Evolutionary conservation across 35 echinoderm and acorn worm genomes (phyloP), one percentile per base, ranked within the genome.

Genomic region (Apostichopus japonicus): DNA sequence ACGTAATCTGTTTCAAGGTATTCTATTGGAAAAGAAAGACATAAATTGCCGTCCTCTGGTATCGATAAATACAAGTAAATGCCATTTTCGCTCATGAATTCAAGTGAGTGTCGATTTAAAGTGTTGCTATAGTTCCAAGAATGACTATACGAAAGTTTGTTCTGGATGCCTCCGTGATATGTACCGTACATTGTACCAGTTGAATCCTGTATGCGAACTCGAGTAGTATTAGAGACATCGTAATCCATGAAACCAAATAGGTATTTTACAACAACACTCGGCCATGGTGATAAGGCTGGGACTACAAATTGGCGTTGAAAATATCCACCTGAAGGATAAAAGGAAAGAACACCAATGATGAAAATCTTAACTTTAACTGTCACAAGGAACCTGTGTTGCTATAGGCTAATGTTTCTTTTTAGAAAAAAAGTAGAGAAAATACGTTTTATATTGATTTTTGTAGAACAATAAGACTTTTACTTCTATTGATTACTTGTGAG

Each of bases 151-250:
- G 51, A 19, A 54, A 83, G 21, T 13, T 17, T 54, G 21, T 84
- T 84, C 16, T 22, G 1, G 10, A 23, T 59, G 15, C 81, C 81
- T 8, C 81, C 55, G 11, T n/a, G 57, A 80, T 51, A 80, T 54
- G 13, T 8, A 4, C 78, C 78, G 54, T 53, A 58, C 4, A 16
- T 84, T 57, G 17, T 5, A 19, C 81, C 81, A 55, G 1, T 53
- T 19, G 81, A 23, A 57, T 55, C 19, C 17, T 21, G 4, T 56
- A 84, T 6, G 19, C 15, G 81, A 23, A 58, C 16, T 5, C 5
- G 10, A n/a, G 81, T 84, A 57, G 17, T 84, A 51, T 84, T 84
- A 4, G 81, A 84, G 27, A 84, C 5, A 51, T 84, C 81, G 53
- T 55, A 23, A 57, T 84, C 81, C 81, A 84, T 84, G 14, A 84